Evolutionary conservation across 2,113 vertebrate species (phyloP).

Genomic region (Coptodon rendalli): DNA sequence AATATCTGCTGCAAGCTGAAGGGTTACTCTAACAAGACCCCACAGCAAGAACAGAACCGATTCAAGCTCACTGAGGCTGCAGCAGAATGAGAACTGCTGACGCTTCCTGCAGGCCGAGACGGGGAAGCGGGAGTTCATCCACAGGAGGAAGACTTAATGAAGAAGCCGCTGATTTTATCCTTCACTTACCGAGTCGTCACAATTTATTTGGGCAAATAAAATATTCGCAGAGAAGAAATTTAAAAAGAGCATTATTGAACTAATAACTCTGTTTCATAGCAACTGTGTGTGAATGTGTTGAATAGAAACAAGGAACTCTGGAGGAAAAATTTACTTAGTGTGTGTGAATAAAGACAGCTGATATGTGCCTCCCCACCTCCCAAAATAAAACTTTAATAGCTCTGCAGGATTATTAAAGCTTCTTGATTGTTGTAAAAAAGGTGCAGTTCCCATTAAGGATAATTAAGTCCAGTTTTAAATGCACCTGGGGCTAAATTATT

Average conservation of each 20-base stretch:
- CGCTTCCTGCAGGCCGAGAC: background rate
- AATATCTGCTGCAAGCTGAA: background rate
- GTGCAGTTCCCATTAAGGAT: background rate
- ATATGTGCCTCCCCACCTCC: background rate
- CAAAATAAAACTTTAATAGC: background rate
- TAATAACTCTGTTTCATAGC: background rate
- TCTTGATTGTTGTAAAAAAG: background rate
- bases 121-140: background rate
- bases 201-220: background rate
- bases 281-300: background rate
- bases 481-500: background rate
- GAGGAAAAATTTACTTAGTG: background rate
- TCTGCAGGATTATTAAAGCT: background rate
- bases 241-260: background rate
- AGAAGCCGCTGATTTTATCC: background rate
- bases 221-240: background rate
- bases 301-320: background rate
- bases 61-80: background rate
- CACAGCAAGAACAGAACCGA: background rate
- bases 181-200: background rate
- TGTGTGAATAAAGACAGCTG: background rate
- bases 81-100: background rate
- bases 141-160: background rate
- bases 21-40: background rate
- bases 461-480: background rate